phyloP scores from a whole-genome alignment of 2,888 invertebrate species.

The Sisyra nigra region DNA sequence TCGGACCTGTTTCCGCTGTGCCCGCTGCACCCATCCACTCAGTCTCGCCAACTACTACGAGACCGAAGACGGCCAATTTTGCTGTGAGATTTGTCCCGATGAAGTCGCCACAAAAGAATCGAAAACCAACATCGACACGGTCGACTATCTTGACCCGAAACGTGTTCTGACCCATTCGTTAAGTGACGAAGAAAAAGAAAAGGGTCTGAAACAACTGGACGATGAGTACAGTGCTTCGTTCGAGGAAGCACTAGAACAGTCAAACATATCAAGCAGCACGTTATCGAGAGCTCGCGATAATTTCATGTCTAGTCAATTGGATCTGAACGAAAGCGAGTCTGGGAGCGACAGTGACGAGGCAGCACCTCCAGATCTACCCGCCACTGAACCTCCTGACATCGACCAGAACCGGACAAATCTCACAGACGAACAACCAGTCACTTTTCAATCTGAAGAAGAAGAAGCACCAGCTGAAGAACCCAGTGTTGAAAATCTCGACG shows the following conservation, averaged over 20 bases:
- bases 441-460: background rate
- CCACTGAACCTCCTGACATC: slow-evolving; percentile 9
- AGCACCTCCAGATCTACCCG: slow-evolving; percentile 19
- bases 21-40: slow-evolving; percentile 61
- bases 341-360: slow-evolving; percentile 5
- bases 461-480: background rate
- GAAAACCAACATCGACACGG: background rate
- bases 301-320: slow-evolving; percentile 27
- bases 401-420: background rate
- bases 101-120: slow-evolving; percentile 33
- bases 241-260: slow-evolving; percentile 22
- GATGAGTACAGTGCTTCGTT: slow-evolving; percentile 24
- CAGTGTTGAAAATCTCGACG: background rate
- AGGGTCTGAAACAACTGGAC: slow-evolving; percentile 21
- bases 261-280: background rate
- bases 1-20: slow-evolving; percentile 77
- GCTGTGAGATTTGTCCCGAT: slow-evolving; percentile 77
- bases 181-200: slow-evolving; percentile 40
- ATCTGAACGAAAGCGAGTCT: slow-evolving; percentile 13
- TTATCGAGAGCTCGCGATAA: slow-evolving; percentile 22
- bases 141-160: slow-evolving; percentile 12
- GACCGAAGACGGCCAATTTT: slow-evolving; percentile 58
- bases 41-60: slow-evolving; percentile 65
- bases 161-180: slow-evolving; percentile 26
- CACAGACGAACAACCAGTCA: background rate